Percentiles rank a stretch among this genome's conserved stretches.
Evolutionary conservation across 2,113 vertebrate genomes (phyloP).

Genomic region (Turnix velox): DNA sequence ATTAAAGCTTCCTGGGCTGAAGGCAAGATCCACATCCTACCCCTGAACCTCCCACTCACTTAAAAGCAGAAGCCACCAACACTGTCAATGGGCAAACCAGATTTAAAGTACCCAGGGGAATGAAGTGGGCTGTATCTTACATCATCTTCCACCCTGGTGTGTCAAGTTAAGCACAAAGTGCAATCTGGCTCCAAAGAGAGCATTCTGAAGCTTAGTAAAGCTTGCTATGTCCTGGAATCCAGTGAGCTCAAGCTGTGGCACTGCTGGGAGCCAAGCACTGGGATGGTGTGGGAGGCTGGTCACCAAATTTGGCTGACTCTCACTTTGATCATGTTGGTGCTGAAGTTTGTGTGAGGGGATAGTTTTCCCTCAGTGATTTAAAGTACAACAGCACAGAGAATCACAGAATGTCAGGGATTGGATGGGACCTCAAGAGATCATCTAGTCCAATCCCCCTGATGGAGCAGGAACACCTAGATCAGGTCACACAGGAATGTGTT

Average conservation of each 20-base stretch:
- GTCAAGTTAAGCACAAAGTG: not conserved
- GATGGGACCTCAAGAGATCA: too few species aligned
- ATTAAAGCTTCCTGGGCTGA: not conserved
- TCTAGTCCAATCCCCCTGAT: too few species aligned
- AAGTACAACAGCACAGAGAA: not conserved
- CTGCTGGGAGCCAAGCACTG: fast-evolving
- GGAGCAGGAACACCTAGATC: too few species aligned
- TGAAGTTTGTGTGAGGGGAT: not conserved
- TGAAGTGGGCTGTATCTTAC: not conserved
- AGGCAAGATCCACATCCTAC: not conserved
- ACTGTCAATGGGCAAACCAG: not conserved
- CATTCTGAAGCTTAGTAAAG: not conserved
- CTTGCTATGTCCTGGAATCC: not conserved
- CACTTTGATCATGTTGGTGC: not conserved
- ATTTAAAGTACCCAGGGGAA: not conserved
- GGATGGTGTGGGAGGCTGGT: not conserved
- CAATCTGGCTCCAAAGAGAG: not conserved
- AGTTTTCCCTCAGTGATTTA: not conserved
- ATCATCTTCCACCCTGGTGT: not conserved
- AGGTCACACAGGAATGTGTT: too few species aligned
- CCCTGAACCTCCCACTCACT: not conserved
- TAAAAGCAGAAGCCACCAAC: not conserved
- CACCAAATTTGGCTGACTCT: not conserved
- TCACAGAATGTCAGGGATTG: too few species aligned
- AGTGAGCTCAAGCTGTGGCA: not conserved